Evolutionary conservation across 2,113 vertebrate genomes (phyloP), one percentile per base, ranked within the genome.

Genomic region (Otus sunia): DNA sequence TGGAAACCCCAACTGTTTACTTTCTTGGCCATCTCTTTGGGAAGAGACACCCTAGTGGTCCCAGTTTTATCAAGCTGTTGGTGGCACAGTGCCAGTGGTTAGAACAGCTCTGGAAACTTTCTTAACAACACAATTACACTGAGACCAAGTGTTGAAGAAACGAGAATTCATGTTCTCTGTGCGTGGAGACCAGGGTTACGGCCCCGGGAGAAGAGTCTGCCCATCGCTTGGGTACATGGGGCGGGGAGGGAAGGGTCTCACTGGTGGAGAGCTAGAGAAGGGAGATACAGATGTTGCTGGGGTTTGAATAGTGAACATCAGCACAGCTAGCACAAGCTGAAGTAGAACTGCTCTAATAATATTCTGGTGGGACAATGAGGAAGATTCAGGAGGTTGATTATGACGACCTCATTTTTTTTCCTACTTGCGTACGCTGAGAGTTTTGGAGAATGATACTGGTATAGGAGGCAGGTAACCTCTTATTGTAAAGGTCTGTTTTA

Each of bases 201-300:
- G 36, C n/a, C 22, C 2, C 2, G 15, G 72, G 36, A 58, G 66
- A 17, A 17, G 81, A 58, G 27, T 5, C 71, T 30, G 41, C 10
- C 1, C 3, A 1, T 50, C 26, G n/a, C 41, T 22, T 34, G 41
- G 34, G 20, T 27, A 8, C 23, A 3, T 3, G 0, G 2, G 30
- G 5, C 2, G 9, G 30, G 55, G 47, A 58, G 39, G 2, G 47
- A 32, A 23, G 27, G 20, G 23, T 15, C 52, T 14, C 3, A 34
- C 32, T 20, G 16, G 32, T 53, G 75, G 29, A 7, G 39, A 56
- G 26, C n/a, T 56, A 6, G 56, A 47, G 63, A 5, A 37, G 43
- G 11, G 32, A 52, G 60, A 6, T 22, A 4, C 8, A 19, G 39
- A 3, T 36, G 34, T 2, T 55, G 18, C 6, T 47, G 32, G 36